Base-by-base conservation (phyloP, 2,113 vertebrate species). In the Tamias sibiricus region DNA sequence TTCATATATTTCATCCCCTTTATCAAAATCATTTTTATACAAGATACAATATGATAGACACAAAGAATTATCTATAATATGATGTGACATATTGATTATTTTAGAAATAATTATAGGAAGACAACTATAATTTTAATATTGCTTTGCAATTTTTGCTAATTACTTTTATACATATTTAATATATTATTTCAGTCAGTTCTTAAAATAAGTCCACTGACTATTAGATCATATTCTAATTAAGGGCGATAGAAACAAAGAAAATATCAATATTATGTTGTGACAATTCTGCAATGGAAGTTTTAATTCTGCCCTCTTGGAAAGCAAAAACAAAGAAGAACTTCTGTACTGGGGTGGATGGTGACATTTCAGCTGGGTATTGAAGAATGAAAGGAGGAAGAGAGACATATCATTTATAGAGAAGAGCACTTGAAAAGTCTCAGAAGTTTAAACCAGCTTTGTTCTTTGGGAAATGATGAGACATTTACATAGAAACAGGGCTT, bases 351-450 rank as follows among this genome's bases (percentile, higher is more conserved):
- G 32, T 87, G 44, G 54, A 10, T 52, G 2, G 11, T 82, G 95
- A 94, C 54, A 91, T 91, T 93, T 94, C 83, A 96, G 89, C 93
- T 94, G n/a, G 82, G 83, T 97, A 94, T 97, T 94, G 72, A 88
- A 97, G n/a, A 94, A 49, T 37, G 44, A 35, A 37, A 32, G 44
- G 32, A 37, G 0, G 28, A 76, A 62, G 40, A 85, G 9, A 62
- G 49, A 62, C 49, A 26, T 22, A 11, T 81, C 26, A 59, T 37
- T 19, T 24, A 75, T 2, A 57, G 22, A 69, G 20, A 80, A 90
- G 40, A 91, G 40, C 5, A 77, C 37, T 93, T 75, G 35, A 74
- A 74, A 62, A 87, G 24, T 0, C 24, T 32, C 12, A 0, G 44
- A 80, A 16, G 1, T 85, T 81, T 87, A 74, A 96, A 71, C 3